Evolutionary conservation across 2,113 vertebrate species (phyloP).

Genomic region (Piaya cayana): DNA sequence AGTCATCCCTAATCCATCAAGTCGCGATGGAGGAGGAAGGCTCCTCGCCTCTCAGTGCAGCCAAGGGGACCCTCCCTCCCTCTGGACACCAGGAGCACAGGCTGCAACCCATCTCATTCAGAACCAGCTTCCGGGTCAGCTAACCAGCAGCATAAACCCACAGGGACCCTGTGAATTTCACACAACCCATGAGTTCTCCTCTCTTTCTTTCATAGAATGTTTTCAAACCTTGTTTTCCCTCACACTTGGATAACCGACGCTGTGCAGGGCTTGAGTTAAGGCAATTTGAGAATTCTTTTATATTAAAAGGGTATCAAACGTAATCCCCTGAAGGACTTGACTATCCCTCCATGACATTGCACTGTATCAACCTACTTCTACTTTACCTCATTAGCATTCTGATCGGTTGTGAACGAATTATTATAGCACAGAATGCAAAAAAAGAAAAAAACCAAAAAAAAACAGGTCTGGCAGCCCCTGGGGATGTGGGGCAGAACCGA

Average conservation of each 20-base stretch:
- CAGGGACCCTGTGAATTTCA: neutral
- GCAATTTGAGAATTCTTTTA: slow-evolving; percentile 47
- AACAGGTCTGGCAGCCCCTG: neutral
- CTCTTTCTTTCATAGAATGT: neutral
- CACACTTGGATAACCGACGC: neutral
- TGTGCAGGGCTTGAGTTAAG: slow-evolving; percentile 13
- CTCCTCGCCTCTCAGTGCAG: neutral
- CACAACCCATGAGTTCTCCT: neutral
- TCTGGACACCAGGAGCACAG: neutral
- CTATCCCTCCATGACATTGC: slow-evolving; percentile 26
- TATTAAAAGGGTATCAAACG: slow-evolving; percentile 47
- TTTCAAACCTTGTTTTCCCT: neutral
- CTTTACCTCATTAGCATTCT: slow-evolving; percentile 28
- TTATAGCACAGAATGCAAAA: neutral
- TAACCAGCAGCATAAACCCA: neutral
- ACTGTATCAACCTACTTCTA: neutral
- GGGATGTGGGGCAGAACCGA: neutral
- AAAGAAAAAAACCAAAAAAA: too few species aligned
- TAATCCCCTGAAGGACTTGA: slow-evolving; percentile 24
- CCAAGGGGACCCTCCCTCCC: neutral
- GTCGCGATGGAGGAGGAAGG: neutral
- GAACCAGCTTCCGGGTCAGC: neutral
- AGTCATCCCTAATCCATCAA: slow-evolving; percentile 32
- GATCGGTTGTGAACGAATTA: neutral
- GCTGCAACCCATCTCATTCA: neutral